Evolutionary conservation across 92 coral and sea anemone genomes (phyloP).

Genomic region (Bergia sp.): DNA sequence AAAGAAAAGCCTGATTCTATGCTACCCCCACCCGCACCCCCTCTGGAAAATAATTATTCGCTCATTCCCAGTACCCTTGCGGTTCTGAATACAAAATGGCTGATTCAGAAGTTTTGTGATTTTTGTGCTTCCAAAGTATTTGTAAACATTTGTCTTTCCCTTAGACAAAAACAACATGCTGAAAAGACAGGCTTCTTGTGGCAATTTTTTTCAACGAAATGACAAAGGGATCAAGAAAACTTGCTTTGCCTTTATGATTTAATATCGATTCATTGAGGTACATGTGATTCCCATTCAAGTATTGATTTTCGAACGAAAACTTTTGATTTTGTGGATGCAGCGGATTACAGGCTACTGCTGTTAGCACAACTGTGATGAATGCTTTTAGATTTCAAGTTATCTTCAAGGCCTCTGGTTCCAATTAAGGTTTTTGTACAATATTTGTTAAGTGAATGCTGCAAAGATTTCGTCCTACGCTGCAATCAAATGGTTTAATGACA

Average conservation of each 20-base stretch:
- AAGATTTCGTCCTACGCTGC: not conserved
- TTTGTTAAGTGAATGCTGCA: not conserved
- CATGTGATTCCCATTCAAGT: not conserved
- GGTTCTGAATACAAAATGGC: conserved; percentile 31
- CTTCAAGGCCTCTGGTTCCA: not conserved
- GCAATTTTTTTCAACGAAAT: not conserved
- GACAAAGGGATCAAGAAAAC: not conserved
- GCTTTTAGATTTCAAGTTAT: not conserved
- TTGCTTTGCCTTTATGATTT: not conserved
- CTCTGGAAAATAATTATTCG: not conserved
- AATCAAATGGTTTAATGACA: not conserved
- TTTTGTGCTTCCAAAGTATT: not conserved
- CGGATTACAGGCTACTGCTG: not conserved
- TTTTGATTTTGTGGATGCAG: not conserved
- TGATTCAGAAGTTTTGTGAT: not conserved
- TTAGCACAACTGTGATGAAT: not conserved
- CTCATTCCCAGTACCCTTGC: conserved; percentile 24
- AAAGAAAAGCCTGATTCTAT: too few species aligned
- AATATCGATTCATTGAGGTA: not conserved
- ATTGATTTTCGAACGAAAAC: not conserved
- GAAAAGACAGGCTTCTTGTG: not conserved
- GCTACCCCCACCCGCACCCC: not conserved
- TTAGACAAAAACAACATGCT: not conserved
- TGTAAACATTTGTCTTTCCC: not conserved
- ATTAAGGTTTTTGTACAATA: not conserved